These are phyloP conservation scores for Drosophila subobscura DNA, from an alignment of 1,140 invertebrate genomes.

Conservation along the genomic window DNA sequence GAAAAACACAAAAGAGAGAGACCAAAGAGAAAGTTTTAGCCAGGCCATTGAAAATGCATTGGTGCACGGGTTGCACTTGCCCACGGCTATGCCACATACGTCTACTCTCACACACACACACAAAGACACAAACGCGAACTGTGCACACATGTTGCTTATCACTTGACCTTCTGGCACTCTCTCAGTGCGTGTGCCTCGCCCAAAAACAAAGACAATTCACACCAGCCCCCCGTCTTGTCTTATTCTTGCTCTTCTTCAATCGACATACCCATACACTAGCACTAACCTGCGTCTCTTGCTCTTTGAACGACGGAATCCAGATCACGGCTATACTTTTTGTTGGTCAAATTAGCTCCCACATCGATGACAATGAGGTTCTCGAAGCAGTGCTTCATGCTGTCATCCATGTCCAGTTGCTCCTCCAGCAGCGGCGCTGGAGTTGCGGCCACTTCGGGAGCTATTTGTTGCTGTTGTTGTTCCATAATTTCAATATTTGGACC, in stretches of 20 bases:
- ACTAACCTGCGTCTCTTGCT: constrained; percentile 94
- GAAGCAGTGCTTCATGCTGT: constrained; percentile 85
- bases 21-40: constrained; percentile 52
- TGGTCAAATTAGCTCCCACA: constrained; percentile 96
- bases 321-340: constrained; percentile 96
- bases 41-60: background rate
- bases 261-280: constrained; percentile 9
- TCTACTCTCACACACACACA: constrained; percentile 7
- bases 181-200: constrained; percentile 54
- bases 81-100: constrained; percentile 10
- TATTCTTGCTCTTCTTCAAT: constrained; percentile 43
- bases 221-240: background rate
- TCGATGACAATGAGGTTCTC: constrained; percentile 96
- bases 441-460: constrained; percentile 33
- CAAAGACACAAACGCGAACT: constrained; percentile 12
- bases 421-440: constrained; percentile 42
- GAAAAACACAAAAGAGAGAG: constrained; percentile 9
- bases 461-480: constrained; percentile 62
- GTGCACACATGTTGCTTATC: constrained; percentile 44
- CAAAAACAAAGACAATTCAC: constrained; percentile 45
- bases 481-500: constrained; percentile 58
- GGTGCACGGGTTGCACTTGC: constrained; percentile 36
- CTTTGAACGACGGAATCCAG: constrained; percentile 95
- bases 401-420: constrained; percentile 67
- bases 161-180: constrained; percentile 54